Base-by-base conservation (phyloP, 1,140 invertebrate genomes). In the Drosophila pseudoobscura region DNA sequence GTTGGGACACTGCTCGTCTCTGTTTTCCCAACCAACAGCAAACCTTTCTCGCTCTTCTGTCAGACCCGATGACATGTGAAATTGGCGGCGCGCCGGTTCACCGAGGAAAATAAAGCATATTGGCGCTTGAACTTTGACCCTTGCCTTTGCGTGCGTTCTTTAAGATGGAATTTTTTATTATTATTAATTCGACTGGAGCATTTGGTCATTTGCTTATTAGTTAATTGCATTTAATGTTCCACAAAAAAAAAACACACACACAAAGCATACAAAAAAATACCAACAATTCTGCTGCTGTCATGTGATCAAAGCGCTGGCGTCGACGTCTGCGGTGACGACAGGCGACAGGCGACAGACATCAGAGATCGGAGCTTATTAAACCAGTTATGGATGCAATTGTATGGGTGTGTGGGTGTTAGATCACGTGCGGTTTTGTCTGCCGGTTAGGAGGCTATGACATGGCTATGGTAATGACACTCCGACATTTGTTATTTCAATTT, bases 101-200 rank as follows among this genome's bases (percentile, higher is more conserved):
- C 35, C 35, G 45, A 53, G 35, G 39, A 49, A 62, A 20, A 39
- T 62, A 72, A 73, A 44, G 17, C 29, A 44, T 24, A 44, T 41
- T 57, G 57, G 44, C 64, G 56, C 45, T 71, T 75, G 78, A 87
- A 82, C 82, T 87, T 87, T 87, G 74, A 87, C 69, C 82, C 55
- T 68, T 35, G 15, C 53, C 31, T 51, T 61, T 46, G 80, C 80
- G 80, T 76, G 80, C 64, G 49, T 17, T 46, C 60, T 58, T 53
- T 20, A 46, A 72, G 62, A 68, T 61, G 56, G 41, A 4, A 45
- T 41, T 49, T 79, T 71, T 69, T 75, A 61, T 68, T 56, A 58
- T 15, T 54, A 20, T 76, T 62, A 78, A 78, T 83, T 69, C 43
- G 39, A 46, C 31, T 9, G 62, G 29, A 45, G 56, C 63, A 46